These are phyloP conservation scores for Thinocorus orbignyianus DNA, from an alignment of 2,113 vertebrate genomes.

Conservation along the genomic window DNA sequence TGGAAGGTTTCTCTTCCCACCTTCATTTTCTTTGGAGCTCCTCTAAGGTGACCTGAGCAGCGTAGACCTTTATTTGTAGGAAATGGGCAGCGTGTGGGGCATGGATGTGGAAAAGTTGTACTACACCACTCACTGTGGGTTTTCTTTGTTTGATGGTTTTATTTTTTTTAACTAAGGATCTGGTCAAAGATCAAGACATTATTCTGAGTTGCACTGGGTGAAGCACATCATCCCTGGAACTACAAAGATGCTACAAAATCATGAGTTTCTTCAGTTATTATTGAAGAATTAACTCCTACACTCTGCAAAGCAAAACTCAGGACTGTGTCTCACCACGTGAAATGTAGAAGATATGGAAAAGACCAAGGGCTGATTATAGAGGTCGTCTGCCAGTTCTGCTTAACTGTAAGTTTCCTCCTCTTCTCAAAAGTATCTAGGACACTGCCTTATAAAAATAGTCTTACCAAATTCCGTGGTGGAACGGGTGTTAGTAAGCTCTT, in stretches of 20 bases:
- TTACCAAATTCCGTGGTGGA: background rate
- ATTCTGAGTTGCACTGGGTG: background rate
- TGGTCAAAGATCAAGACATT: background rate
- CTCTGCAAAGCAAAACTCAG: background rate
- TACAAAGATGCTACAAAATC: background rate
- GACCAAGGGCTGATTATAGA: constrained; percentile 2
- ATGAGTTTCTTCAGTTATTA: background rate
- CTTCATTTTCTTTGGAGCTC: background rate
- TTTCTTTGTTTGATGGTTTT: background rate
- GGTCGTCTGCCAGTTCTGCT: background rate
- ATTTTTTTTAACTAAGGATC: background rate
- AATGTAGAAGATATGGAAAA: background rate
- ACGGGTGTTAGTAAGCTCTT: background rate
- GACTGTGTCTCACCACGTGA: background rate
- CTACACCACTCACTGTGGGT: accelerated
- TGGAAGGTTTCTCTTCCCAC: background rate
- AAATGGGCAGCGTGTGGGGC: background rate
- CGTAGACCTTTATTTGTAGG: background rate
- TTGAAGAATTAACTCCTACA: background rate
- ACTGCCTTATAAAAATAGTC: background rate
- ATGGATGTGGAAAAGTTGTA: background rate
- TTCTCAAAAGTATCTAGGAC: background rate
- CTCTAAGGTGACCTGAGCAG: background rate
- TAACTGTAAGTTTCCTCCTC: background rate
- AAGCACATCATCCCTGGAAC: background rate